phyloP scores from a whole-genome alignment of 2,797 vertebrate genomes.

The Gorsachius magnificus region DNA sequence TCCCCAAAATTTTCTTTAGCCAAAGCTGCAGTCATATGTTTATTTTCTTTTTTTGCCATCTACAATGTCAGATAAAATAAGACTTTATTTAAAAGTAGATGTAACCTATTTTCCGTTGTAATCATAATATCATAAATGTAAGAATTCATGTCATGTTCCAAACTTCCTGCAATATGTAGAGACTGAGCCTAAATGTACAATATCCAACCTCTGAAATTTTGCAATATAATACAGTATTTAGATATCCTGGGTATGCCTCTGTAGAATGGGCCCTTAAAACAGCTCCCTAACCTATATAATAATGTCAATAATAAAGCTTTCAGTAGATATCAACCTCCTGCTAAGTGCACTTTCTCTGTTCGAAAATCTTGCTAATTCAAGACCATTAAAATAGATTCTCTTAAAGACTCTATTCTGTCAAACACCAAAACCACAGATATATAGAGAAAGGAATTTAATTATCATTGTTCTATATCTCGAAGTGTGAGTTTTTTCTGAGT shows the following conservation, averaged over 20 bases:
- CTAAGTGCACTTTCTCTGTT: constrained; percentile 72
- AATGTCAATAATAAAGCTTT: constrained; percentile 62
- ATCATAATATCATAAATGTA: neutral
- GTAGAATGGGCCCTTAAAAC: neutral
- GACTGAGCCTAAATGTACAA: neutral
- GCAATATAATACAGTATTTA: neutral
- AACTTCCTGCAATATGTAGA: neutral
- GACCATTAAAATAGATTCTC: constrained; percentile 77
- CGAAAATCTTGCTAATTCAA: constrained; percentile 78
- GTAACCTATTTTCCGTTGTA: fast-evolving
- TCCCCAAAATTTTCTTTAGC: neutral
- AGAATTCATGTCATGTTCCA: neutral
- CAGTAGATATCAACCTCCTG: constrained; percentile 68
- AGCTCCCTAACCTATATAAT: constrained; percentile 52
- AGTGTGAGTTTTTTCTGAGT: constrained; percentile 72
- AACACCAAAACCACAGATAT: constrained; percentile 76
- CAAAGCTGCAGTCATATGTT: fast-evolving
- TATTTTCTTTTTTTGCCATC: neutral
- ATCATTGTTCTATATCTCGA: constrained; percentile 76
- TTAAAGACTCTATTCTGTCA: constrained; percentile 78
- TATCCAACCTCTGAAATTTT: neutral
- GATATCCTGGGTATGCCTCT: neutral
- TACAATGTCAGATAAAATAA: neutral
- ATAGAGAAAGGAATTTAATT: constrained; percentile 78
- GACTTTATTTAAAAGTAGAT: neutral